A percentile compares a stretch with the other conserved stretches of the same genome.
Evolutionary conservation across 2,113 vertebrate species (phyloP).

Genomic region (Nothoprocta perdicaria): DNA sequence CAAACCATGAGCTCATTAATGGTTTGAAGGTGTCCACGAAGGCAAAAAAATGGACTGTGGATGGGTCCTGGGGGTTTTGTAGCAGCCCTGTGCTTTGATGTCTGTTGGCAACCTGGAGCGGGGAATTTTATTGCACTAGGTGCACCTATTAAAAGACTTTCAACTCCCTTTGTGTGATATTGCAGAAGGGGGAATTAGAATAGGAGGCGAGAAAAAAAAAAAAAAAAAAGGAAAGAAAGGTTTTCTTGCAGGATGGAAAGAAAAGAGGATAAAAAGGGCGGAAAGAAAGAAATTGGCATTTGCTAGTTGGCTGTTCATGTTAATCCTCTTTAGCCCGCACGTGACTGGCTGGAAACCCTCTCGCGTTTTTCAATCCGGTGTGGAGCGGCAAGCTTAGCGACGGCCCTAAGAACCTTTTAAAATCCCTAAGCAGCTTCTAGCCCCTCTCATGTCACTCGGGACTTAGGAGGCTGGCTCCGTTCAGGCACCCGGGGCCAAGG

Average conservation of each 20-base stretch:
- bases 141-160: neutral
- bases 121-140: neutral
- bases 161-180: neutral
- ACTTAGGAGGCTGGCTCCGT: neutral
- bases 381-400: neutral
- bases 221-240: too few relatives aligned
- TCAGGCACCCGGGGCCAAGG: neutral
- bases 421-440: conserved; percentile 26
- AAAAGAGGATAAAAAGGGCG: conserved; percentile 15
- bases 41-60: neutral
- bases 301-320: conserved; percentile 9
- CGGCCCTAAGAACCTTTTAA: conserved; percentile 10
- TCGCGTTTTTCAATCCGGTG: conserved; percentile 20
- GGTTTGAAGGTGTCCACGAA: neutral
- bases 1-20: neutral
- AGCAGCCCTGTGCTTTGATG: neutral
- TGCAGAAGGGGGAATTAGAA: neutral
- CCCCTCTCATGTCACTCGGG: conserved; percentile 18
- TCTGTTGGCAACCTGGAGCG: neutral
- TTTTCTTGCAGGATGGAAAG: neutral
- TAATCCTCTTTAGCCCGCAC: conserved; percentile 60
- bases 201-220: rapidly evolving
- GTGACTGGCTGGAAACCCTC: conserved; percentile 51
- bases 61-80: neutral
- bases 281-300: neutral